Conservation (phyloP, 2,888 invertebrate genomes). For the Heliconius erato region DNA sequence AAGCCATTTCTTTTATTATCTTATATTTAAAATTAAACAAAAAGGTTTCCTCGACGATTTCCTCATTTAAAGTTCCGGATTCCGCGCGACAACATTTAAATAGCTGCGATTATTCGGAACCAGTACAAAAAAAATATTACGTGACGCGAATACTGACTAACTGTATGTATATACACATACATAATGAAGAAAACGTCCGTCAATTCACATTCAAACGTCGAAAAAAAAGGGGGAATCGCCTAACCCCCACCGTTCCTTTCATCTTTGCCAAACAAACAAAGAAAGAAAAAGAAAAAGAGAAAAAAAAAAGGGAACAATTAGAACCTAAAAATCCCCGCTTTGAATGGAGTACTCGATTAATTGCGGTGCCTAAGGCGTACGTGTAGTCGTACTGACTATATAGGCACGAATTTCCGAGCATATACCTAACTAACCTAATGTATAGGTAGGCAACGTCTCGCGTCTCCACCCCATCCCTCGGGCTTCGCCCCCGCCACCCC, state of each 20-base stretch:
- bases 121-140: constrained; percentile 49
- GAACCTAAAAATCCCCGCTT: constrained; percentile 56
- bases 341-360: constrained; percentile 71
- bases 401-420: constrained; percentile 80
- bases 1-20: not conserved
- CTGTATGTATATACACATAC: constrained; percentile 58
- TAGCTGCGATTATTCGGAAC: constrained; percentile 40
- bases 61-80: constrained; percentile 19
- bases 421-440: constrained; percentile 70
- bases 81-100: constrained; percentile 32
- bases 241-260: constrained; percentile 55
- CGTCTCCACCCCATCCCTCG: constrained; percentile 60
- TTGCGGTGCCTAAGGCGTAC: constrained; percentile 71
- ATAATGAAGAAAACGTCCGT: constrained; percentile 65
- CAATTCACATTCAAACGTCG: constrained; percentile 71
- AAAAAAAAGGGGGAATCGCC: constrained; percentile 56
- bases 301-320: constrained; percentile 55
- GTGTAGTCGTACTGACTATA: constrained; percentile 62
- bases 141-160: constrained; percentile 51
- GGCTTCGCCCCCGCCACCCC: constrained; percentile 63
- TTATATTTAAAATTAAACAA: not conserved
- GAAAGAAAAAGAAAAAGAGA: constrained; percentile 38
- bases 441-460: constrained; percentile 68
- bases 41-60: constrained; percentile 15
- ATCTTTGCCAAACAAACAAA: constrained; percentile 55